Evolutionary conservation across 92 coral and sea anemone species (phyloP).

Genomic region (Phenganax marumi): DNA sequence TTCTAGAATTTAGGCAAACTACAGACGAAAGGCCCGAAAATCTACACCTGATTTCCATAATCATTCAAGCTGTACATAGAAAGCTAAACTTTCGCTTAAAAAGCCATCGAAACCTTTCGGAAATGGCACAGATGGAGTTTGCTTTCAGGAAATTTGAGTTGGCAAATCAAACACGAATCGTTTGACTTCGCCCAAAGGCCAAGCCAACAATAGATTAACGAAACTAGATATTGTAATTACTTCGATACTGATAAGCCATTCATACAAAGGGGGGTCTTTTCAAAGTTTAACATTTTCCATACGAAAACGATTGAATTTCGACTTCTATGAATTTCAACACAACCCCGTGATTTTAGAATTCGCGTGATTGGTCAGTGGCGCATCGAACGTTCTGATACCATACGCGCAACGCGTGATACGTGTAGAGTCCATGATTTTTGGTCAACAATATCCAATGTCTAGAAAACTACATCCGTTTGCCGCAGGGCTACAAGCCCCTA

Average conservation of each 20-base stretch:
- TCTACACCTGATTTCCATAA: background rate
- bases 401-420: background rate
- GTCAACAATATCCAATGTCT: background rate
- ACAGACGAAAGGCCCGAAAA: constrained; percentile 30
- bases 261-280: background rate
- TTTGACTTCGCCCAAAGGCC: background rate
- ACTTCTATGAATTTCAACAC: background rate
- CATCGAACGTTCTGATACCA: background rate
- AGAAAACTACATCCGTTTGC: constrained; percentile 1
- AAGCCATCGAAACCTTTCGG: background rate
- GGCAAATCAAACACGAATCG: background rate
- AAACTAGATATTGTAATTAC: constrained; percentile 23
- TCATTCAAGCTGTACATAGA: background rate
- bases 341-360: background rate
- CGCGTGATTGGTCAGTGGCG: background rate
- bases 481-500: constrained; percentile 23
- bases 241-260: background rate
- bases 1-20: background rate
- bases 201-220: background rate
- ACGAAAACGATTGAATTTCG: background rate
- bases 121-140: background rate
- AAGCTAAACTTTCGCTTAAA: background rate
- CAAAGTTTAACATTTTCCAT: background rate
- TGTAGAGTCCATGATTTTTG: background rate
- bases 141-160: constrained; percentile 9